Conservation (phyloP, 1,140 invertebrate genomes). For the Pygmarrhopalites habei region DNA sequence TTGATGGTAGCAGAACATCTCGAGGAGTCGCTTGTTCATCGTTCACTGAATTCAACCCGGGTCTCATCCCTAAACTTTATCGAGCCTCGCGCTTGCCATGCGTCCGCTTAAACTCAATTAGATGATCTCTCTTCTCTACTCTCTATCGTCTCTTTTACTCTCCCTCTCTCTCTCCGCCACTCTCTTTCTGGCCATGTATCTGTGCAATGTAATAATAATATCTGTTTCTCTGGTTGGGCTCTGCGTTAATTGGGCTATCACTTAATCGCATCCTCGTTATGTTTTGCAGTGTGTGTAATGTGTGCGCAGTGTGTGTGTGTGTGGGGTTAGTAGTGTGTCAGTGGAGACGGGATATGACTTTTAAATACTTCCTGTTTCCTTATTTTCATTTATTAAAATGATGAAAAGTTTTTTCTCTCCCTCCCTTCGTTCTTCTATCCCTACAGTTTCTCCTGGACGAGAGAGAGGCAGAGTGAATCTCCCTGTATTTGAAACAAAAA, state of each 20-base stretch:
- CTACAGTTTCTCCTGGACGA: too few relatives aligned
- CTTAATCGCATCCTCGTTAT: slow-evolving; percentile 18
- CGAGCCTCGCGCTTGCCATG: slow-evolving; percentile 12
- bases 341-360: slow-evolving; percentile 16
- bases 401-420: not conserved
- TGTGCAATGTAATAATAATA: slow-evolving; percentile 7
- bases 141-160: too few relatives aligned
- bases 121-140: slow-evolving; percentile 6
- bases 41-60: slow-evolving; percentile 8
- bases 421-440: not conserved
- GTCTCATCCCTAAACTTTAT: slow-evolving; percentile 11
- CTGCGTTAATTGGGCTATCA: slow-evolving; percentile 19
- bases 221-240: slow-evolving; percentile 12
- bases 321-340: not conserved
- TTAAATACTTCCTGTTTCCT: slow-evolving; percentile 21
- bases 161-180: too few relatives aligned
- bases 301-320: too few relatives aligned
- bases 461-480: too few relatives aligned
- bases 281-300: not conserved
- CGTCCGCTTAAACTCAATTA: slow-evolving; percentile 19
- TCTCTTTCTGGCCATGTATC: not conserved
- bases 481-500: too few relatives aligned
- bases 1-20: slow-evolving; percentile 86
- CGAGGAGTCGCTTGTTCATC: slow-evolving; percentile 39
- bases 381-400: slow-evolving; percentile 17